Conservation (phyloP, 2,113 vertebrate species). For the Theristicus caerulescens region DNA sequence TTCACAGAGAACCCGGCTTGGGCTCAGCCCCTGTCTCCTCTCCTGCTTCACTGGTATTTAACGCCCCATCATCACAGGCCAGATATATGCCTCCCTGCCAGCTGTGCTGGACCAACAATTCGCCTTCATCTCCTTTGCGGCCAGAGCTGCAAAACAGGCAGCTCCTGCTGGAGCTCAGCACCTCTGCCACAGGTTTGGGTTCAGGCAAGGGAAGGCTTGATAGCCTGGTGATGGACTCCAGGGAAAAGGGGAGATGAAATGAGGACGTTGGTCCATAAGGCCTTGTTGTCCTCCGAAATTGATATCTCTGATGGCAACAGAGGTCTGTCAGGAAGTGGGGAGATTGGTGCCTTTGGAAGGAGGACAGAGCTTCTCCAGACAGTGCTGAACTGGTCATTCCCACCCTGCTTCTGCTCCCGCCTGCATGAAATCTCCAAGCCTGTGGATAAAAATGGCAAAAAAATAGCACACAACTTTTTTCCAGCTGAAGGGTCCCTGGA, state of each 20-base stretch:
- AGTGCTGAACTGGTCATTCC: rapidly evolving
- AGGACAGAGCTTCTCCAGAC: neutral
- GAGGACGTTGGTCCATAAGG: neutral
- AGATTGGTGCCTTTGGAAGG: neutral
- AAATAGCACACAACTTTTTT: neutral
- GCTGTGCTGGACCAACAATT: neutral
- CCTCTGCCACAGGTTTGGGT: neutral
- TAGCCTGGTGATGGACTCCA: neutral
- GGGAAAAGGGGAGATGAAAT: neutral
- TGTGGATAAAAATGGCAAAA: neutral
- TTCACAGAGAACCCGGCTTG: neutral
- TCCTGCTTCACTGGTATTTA: neutral
- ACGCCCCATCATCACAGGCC: neutral
- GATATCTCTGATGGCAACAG: neutral
- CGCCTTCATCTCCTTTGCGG: neutral
- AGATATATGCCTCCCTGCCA: neutral
- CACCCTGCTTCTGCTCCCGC: neutral
- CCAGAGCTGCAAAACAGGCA: neutral
- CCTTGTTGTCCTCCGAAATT: neutral
- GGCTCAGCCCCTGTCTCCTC: neutral
- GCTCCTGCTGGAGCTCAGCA: neutral
- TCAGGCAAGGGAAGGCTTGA: neutral
- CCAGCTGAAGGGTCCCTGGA: neutral
- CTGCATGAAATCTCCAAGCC: neutral
- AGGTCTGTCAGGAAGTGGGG: neutral